Percentiles rank a stretch among this genome's conserved stretches.
Evolutionary conservation across 92 coral and sea anemone genomes (phyloP).

Genomic region (Micromussa lordhowensis): DNA sequence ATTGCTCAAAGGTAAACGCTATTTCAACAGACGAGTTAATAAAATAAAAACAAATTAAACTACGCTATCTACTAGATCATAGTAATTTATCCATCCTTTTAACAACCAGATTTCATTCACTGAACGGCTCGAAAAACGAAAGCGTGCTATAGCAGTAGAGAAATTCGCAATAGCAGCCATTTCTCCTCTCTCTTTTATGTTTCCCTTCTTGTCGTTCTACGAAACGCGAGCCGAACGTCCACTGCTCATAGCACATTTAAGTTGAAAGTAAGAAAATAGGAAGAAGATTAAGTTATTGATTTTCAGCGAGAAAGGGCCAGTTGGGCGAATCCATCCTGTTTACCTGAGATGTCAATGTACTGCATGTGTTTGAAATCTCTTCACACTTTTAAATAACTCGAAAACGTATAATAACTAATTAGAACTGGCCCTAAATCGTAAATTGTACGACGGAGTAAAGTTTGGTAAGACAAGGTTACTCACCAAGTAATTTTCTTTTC

Average conservation of each 20-base stretch:
- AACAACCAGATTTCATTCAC: no score
- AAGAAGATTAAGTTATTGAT: background rate
- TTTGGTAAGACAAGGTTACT: background rate
- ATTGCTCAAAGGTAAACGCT: no score
- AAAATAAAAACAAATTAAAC: no score
- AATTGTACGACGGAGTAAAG: background rate
- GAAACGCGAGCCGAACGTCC: no score
- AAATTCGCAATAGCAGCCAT: background rate
- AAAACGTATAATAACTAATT: background rate
- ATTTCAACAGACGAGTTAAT: no score
- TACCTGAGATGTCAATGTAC: background rate
- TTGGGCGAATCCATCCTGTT: background rate
- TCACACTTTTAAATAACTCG: background rate
- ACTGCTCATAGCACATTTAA: background rate
- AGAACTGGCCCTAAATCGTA: no score
- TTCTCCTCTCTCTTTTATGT: no score
- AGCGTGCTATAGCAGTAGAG: background rate
- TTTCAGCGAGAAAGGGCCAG: background rate
- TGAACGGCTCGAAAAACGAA: background rate
- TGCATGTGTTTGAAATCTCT: background rate
- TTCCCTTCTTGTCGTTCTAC: background rate
- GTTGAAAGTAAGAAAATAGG: background rate
- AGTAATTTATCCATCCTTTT: no score
- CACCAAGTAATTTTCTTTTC: no score
- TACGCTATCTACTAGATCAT: no score